These are phyloP conservation scores for Dolichallabes microphthalmus DNA, from an alignment of 2,113 vertebrate genomes.

Conservation along the genomic window DNA sequence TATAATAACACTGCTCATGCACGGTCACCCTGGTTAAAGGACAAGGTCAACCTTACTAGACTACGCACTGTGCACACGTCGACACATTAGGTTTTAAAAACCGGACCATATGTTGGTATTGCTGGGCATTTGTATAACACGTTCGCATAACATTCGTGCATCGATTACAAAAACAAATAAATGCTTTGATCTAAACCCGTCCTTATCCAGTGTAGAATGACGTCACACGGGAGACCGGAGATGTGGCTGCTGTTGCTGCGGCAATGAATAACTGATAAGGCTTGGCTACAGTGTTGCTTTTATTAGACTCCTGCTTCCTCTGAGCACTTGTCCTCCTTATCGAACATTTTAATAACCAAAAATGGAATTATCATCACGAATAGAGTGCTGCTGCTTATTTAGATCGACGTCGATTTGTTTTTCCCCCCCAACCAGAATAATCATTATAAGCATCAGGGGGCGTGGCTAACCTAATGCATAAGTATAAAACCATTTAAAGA, in stretches of 20 bases:
- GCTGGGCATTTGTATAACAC: neutral
- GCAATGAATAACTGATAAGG: neutral
- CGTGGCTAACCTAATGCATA: neutral
- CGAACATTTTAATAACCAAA: neutral
- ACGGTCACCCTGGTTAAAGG: neutral
- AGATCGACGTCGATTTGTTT: neutral
- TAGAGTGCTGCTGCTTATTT: neutral
- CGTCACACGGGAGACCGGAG: neutral
- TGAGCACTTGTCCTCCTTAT: neutral
- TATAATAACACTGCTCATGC: neutral
- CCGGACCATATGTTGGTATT: too few species aligned
- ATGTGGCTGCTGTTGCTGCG: neutral
- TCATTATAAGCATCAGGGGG: neutral
- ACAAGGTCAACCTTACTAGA: neutral
- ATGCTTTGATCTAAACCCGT: neutral
- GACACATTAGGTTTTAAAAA: neutral
- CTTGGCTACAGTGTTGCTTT: neutral
- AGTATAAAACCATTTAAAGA: neutral
- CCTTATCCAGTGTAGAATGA: neutral
- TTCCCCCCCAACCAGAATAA: too few species aligned
- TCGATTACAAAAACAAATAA: neutral
- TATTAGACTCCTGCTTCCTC: neutral
- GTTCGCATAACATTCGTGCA: neutral
- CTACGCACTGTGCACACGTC: neutral
- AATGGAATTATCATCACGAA: neutral